A percentile compares a stretch with the other conserved stretches of the same genome.
Evolutionary conservation across 2,888 invertebrate genomes (phyloP).

Genomic region (Caenorhabditis virilis): DNA sequence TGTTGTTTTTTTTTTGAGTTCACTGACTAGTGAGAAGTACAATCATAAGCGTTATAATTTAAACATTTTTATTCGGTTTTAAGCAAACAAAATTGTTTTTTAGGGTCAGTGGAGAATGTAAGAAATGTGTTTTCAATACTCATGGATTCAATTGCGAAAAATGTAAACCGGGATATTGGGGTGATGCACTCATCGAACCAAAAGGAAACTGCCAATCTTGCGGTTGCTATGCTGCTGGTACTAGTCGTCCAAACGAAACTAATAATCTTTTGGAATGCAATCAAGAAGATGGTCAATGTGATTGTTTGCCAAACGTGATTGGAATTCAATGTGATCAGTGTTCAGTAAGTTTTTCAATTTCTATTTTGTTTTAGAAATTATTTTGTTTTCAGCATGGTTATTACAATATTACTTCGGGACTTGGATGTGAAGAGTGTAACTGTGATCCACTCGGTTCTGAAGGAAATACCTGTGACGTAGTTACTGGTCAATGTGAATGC

Average conservation of each 20-base stretch:
- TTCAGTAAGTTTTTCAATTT: conserved; percentile 33
- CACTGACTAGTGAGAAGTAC: too few species aligned
- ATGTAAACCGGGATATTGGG: conserved; percentile 89
- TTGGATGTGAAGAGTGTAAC: conserved; percentile 81
- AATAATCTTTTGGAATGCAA: conserved; percentile 67
- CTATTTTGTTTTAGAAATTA: too few species aligned
- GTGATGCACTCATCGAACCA: conserved; percentile 83
- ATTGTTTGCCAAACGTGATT: conserved; percentile 70
- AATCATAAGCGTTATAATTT: too few species aligned
- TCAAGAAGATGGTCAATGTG: conserved; percentile 70
- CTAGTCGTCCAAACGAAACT: conserved; percentile 69
- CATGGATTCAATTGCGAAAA: conserved; percentile 88
- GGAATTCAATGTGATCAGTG: conserved; percentile 70
- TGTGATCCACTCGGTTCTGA: conserved; percentile 87
- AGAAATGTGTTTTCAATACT: conserved; percentile 94
- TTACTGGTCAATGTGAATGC: conserved; percentile 86
- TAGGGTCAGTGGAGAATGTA: conserved; percentile 83
- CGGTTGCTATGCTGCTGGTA: conserved; percentile 85
- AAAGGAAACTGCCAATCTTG: conserved; percentile 79
- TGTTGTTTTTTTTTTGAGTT: too few species aligned
- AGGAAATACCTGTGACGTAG: conserved; percentile 82
- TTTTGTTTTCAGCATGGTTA: conserved; percentile 63
- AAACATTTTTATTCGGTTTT: too few species aligned
- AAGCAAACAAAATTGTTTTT: too few species aligned
- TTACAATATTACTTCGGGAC: conserved; percentile 76